Conservation (phyloP, 2,888 invertebrate genomes). For the Spicauda simplicius region DNA sequence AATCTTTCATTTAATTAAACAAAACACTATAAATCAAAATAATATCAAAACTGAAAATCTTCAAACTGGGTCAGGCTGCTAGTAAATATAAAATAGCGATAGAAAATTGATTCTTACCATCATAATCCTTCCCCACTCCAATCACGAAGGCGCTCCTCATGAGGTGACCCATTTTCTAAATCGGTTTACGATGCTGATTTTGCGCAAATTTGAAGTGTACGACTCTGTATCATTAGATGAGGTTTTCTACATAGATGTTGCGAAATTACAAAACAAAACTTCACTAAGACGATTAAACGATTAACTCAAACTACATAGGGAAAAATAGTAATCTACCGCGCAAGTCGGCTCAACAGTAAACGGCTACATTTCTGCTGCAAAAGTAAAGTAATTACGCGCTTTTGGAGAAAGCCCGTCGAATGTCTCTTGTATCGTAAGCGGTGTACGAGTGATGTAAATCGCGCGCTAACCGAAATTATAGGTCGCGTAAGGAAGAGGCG, state of each 20-base stretch:
- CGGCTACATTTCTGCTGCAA: slow-evolving; percentile 78
- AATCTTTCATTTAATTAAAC: no score
- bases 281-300: slow-evolving; percentile 44
- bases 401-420: slow-evolving; percentile 63
- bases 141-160: slow-evolving; percentile 73
- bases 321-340: slow-evolving; percentile 62
- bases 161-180: slow-evolving; percentile 70
- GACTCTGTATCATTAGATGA: slow-evolving; percentile 51
- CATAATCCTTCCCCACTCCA: slow-evolving; percentile 69
- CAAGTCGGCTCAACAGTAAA: slow-evolving; percentile 70
- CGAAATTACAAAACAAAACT: slow-evolving; percentile 45
- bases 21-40: no score
- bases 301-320: slow-evolving; percentile 43
- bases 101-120: slow-evolving; percentile 54
- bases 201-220: slow-evolving; percentile 68
- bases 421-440: slow-evolving; percentile 68
- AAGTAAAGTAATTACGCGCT: slow-evolving; percentile 52
- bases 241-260: slow-evolving; percentile 51
- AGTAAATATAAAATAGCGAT: slow-evolving; percentile 1
- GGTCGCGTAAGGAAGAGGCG: slow-evolving; percentile 58
- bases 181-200: slow-evolving; percentile 70
- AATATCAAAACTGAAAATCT: no score
- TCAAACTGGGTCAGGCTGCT: no score
- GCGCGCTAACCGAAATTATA: slow-evolving; percentile 79
- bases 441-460: slow-evolving; percentile 70